These are phyloP conservation scores for Entomobrya multifasciata DNA, from an alignment of 2,888 invertebrate species.

Conservation along the genomic window DNA sequence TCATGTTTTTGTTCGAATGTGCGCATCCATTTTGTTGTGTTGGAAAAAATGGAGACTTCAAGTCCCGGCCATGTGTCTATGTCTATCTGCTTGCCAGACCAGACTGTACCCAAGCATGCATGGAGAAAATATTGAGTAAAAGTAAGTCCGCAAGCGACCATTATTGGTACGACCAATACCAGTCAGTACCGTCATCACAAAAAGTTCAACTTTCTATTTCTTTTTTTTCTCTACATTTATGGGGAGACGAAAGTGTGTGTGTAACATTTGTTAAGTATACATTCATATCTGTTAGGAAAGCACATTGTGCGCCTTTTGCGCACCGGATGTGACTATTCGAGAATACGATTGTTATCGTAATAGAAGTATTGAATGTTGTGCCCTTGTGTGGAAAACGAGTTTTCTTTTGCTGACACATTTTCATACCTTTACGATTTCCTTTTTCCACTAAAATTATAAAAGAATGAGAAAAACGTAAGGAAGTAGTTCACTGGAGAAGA, in stretches of 20 bases:
- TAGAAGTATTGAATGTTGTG: not conserved
- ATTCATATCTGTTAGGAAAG: not conserved
- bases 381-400: not conserved
- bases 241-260: not conserved
- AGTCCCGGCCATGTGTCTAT: slow-evolving; percentile 59
- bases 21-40: slow-evolving; percentile 35
- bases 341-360: not conserved
- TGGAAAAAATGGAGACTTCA: slow-evolving; percentile 53
- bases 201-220: not conserved
- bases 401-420: not conserved
- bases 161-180: no score
- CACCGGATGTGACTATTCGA: slow-evolving; percentile 35
- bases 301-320: not conserved
- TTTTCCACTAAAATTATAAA: no score
- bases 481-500: no score
- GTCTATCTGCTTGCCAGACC: slow-evolving; percentile 1
- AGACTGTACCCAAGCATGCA: slow-evolving; percentile 6
- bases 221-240: not conserved
- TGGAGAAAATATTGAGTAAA: slow-evolving; percentile 22
- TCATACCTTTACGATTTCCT: not conserved
- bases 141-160: not conserved
- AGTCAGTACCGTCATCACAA: not conserved
- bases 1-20: slow-evolving; percentile 47
- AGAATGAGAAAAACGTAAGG: no score
- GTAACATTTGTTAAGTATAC: not conserved